Base-by-base conservation (phyloP, 1,140 invertebrate species). In the Yoshiicerus persimilis region DNA sequence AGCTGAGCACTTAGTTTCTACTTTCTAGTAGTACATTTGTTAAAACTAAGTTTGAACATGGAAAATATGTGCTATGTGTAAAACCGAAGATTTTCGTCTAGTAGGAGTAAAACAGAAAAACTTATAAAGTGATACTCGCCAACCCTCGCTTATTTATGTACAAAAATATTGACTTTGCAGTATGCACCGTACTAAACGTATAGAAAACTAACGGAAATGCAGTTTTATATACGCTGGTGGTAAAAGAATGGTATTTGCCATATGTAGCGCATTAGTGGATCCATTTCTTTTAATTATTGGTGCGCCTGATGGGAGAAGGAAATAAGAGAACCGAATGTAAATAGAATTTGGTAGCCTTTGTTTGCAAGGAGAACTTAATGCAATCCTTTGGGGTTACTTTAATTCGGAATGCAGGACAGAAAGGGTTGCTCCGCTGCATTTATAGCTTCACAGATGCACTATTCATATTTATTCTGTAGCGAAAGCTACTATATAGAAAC, bases 231-330 rank as follows among this genome's bases (percentile, higher is more conserved):
- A n/a, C n/a, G n/a, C n/a, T n/a, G n/a, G n/a, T n/a, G n/a, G n/a
- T n/a, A 66, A 25, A 16, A 34, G 6, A 36, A 80, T 13, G 36
- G 13, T 11, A 80, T 80, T 80, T 80, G 75, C 16, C 75, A 80
- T 80, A 38, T 80, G 34, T 6, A 80, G 4, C 0, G 34, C 32
- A 80, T 80, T 80, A 80, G 75, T 20, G 75, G 36, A 80, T 80
- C 75, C 75, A 80, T 80, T 80, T 80, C 75, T 80, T 80, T 80
- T 80, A 80, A 80, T 80, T 80, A 80, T 80, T 80, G 75, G 75
- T 80, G 30, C 20, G 32, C 38, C 75, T 34, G 32, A 80, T 80
- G 75, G 75, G 75, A 20, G 62, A 66, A 13, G 23, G 32, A 80
- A 56, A 56, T 56, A 56, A 80, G 75, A 75, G 70, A 80, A 34